phyloP scores from a whole-genome alignment of 1,140 invertebrate species.

The Drosophila arawakana region DNA sequence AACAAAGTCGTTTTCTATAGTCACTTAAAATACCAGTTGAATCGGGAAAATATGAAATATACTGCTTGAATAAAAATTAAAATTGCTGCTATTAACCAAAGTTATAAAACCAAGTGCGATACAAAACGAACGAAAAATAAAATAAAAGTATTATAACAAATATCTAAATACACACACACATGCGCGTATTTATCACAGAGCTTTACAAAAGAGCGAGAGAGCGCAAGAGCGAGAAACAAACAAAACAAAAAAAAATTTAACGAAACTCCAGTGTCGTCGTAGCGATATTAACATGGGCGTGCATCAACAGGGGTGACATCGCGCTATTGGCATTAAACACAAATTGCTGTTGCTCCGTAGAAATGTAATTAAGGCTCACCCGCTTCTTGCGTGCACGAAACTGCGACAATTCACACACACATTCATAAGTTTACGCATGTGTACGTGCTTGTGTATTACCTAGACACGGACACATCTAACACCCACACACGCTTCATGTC shows the following conservation, averaged over 20 bases:
- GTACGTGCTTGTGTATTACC: conserved; percentile 19
- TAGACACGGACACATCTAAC: conserved; percentile 30
- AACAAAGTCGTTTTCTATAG: background rate
- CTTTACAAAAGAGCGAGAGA: conserved; percentile 19
- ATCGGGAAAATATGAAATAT: background rate
- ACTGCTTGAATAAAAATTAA: conserved; percentile 22
- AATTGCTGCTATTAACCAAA: conserved; percentile 5
- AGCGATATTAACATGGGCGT: conserved; percentile 74
- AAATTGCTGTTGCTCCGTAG: conserved; percentile 51
- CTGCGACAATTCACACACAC: conserved; percentile 25
- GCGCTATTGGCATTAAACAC: conserved; percentile 41
- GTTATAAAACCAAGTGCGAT: conserved; percentile 41
- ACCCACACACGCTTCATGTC: conserved; percentile 25
- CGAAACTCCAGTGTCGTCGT: conserved; percentile 67
- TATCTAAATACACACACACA: conserved; percentile 49
- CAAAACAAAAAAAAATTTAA: conserved; percentile 68
- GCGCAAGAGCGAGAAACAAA: conserved; percentile 62
- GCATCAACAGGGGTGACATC: conserved; percentile 39
- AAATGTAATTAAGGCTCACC: conserved; percentile 80
- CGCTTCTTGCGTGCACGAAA: conserved; percentile 62
- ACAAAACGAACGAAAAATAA: conserved; percentile 39
- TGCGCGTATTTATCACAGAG: background rate
- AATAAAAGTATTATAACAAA: conserved; percentile 50
- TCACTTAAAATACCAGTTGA: background rate
- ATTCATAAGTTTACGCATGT: conserved; percentile 1